Percentiles rank a stretch among this genome's conserved stretches.
Conservation (phyloP, 2,888 invertebrate genomes). For the Meliscaeva auricollis region DNA sequence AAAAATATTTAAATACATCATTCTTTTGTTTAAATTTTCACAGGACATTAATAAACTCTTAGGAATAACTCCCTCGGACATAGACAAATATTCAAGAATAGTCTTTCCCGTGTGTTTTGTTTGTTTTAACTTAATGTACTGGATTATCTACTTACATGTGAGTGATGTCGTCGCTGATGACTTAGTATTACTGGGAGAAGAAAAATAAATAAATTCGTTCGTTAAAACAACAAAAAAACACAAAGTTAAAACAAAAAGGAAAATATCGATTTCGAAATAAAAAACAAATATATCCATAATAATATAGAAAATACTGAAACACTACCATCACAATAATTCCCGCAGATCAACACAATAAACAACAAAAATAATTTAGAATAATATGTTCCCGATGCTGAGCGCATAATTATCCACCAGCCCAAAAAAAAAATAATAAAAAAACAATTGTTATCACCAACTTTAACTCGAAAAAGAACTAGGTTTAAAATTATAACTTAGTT, state of each 20-base stretch:
- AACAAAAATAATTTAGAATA: slow-evolving; percentile 42
- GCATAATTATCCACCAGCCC: slow-evolving; percentile 56
- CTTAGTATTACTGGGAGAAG: slow-evolving; percentile 91
- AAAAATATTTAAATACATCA: slow-evolving; percentile 3
- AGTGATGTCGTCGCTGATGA: slow-evolving; percentile 98
- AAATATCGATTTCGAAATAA: slow-evolving; percentile 61
- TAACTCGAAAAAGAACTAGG: slow-evolving; percentile 58
- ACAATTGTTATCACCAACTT: slow-evolving; percentile 56
- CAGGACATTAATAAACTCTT: slow-evolving; percentile 95
- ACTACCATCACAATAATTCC: slow-evolving; percentile 71
- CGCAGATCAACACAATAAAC: slow-evolving; percentile 59
- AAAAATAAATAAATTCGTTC: slow-evolving; percentile 85
- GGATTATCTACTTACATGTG: slow-evolving; percentile 98
- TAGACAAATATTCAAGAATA: slow-evolving; percentile 99
- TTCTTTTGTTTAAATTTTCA: slow-evolving; percentile 38
- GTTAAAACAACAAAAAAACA: slow-evolving; percentile 19
- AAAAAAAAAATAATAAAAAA: slow-evolving; percentile 15
- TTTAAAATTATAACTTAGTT: slow-evolving; percentile 65
- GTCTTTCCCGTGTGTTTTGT: slow-evolving; percentile 99
- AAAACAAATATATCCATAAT: slow-evolving; percentile 40
- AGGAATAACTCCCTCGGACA: slow-evolving; percentile 98
- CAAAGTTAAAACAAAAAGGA: slow-evolving; percentile 25
- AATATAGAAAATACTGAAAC: slow-evolving; percentile 57
- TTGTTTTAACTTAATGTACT: slow-evolving; percentile 99
- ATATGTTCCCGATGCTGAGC: slow-evolving; percentile 67